phyloP scores from a whole-genome alignment of 2,113 vertebrate genomes.

The Rynchops niger region DNA sequence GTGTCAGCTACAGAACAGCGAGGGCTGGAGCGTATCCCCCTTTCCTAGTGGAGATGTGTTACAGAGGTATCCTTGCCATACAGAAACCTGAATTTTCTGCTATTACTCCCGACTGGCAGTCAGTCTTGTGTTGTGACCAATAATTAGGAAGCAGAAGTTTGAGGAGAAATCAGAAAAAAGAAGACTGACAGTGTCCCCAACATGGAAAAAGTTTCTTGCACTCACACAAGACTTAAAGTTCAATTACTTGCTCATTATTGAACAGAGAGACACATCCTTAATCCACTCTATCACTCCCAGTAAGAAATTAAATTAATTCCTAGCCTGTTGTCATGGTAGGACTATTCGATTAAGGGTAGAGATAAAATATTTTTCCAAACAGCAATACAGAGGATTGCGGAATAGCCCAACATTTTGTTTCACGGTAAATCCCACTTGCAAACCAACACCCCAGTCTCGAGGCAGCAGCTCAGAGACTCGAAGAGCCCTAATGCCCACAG shows the following conservation, averaged over 20 bases:
- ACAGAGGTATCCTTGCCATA: not conserved
- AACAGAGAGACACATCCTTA: not conserved
- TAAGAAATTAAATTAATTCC: not conserved
- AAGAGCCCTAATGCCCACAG: not conserved
- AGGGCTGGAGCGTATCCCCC: not conserved
- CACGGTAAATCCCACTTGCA: not conserved
- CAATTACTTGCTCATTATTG: not conserved
- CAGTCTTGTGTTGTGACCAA: not conserved
- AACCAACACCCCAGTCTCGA: not conserved
- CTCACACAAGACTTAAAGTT: not conserved
- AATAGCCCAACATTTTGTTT: not conserved
- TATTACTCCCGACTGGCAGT: not conserved
- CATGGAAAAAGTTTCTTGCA: not conserved
- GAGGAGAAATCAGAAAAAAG: not conserved
- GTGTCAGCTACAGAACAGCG: not conserved
- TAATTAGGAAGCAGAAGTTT: not conserved
- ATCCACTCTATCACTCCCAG: not conserved
- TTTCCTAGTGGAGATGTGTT: not conserved
- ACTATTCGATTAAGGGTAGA: not conserved
- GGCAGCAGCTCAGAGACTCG: not conserved
- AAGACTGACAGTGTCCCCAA: not conserved
- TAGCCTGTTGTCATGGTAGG: not conserved
- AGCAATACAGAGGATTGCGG: not conserved
- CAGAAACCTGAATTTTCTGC: not conserved
- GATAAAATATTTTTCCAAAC: not conserved